Evolutionary conservation across 2,888 invertebrate species (phyloP).

Genomic region (Agrochola lota): DNA sequence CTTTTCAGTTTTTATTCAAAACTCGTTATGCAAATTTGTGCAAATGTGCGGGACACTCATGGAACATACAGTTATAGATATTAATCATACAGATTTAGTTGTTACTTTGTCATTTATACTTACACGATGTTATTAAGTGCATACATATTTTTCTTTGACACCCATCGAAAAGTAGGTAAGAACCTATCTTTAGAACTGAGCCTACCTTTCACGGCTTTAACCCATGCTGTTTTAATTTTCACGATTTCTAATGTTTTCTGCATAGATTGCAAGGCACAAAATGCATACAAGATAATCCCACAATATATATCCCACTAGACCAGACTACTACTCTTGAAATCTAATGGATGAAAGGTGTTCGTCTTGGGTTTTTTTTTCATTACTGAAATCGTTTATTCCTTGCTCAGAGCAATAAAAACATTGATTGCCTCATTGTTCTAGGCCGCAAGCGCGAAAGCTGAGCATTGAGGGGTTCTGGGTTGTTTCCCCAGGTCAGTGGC

Average conservation of each 20-base stretch:
- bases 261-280: not conserved
- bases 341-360: not conserved
- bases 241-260: slow-evolving; percentile 2
- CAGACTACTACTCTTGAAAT: slow-evolving; percentile 3
- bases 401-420: not conserved
- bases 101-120: slow-evolving; percentile 58
- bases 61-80: slow-evolving; percentile 61
- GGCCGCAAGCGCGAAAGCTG: not conserved
- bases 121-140: slow-evolving; percentile 43
- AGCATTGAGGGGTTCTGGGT: not conserved
- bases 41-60: slow-evolving; percentile 58
- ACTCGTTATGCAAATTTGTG: slow-evolving; percentile 64
- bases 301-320: not conserved
- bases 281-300: not conserved
- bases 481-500: not conserved
- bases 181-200: slow-evolving; percentile 18
- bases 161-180: slow-evolving; percentile 25
- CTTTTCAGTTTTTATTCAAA: slow-evolving; percentile 61
- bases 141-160: slow-evolving; percentile 38
- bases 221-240: slow-evolving; percentile 2
- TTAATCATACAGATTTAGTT: slow-evolving; percentile 58
- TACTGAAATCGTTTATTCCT: not conserved
- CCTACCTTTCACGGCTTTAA: slow-evolving; percentile 16
- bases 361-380: not conserved
- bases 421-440: too few species aligned